These are phyloP conservation scores for Laspeyria flexula DNA, from an alignment of 2,888 invertebrate species.

Conservation along the genomic window DNA sequence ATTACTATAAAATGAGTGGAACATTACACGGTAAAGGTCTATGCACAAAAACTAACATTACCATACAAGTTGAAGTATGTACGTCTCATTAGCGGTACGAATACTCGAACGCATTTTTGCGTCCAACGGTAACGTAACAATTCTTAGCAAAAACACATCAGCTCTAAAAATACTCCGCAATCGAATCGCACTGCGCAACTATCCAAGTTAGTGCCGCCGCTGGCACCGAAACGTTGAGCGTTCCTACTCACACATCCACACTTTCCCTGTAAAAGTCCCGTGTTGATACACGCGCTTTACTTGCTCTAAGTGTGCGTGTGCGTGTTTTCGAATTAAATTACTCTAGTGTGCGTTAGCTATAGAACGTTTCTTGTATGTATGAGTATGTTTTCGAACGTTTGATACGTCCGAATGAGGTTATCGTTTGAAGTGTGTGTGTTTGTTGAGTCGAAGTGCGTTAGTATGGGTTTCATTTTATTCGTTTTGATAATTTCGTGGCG, in stretches of 20 bases:
- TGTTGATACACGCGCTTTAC: constrained; percentile 36
- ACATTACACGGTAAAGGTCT: constrained; percentile 23
- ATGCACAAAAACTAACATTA: constrained; percentile 50
- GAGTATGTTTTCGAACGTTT: constrained; percentile 60
- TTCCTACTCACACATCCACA: constrained; percentile 34
- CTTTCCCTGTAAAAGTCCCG: constrained; percentile 36
- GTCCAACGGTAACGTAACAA: constrained; percentile 55
- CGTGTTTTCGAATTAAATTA: constrained; percentile 43
- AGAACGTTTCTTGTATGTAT: constrained; percentile 25
- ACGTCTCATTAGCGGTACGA: constrained; percentile 49
- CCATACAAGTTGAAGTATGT: constrained; percentile 50
- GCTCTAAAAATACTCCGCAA: constrained; percentile 78
- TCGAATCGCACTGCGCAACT: constrained; percentile 59
- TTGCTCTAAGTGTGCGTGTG: constrained; percentile 33
- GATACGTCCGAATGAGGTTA: constrained; percentile 75
- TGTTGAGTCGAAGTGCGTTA: constrained; percentile 40
- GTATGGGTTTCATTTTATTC: constrained; percentile 67
- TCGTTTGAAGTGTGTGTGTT: constrained; percentile 54
- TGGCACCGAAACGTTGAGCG: constrained; percentile 51
- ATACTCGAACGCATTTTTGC: constrained; percentile 50
- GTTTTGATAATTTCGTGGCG: constrained; percentile 72
- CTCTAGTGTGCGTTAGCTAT: constrained; percentile 31
- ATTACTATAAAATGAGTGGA: constrained; percentile 25
- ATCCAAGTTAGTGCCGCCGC: constrained; percentile 70
- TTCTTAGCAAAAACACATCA: constrained; percentile 76